These are phyloP conservation scores for Ostrea edulis DNA, from an alignment of 1,140 invertebrate genomes.

Conservation along the genomic window DNA sequence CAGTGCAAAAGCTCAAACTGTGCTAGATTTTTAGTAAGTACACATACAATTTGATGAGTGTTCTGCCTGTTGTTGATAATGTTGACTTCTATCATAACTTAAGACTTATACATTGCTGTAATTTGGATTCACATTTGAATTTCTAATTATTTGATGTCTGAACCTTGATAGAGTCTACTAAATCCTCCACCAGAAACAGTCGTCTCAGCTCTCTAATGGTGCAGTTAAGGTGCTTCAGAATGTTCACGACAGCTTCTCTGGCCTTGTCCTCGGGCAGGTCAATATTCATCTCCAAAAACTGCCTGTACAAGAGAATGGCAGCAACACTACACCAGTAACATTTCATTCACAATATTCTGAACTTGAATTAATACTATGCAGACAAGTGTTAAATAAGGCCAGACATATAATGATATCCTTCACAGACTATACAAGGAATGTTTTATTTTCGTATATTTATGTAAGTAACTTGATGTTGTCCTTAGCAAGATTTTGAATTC, in stretches of 20 bases:
- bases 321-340: neutral
- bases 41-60: no score
- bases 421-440: no score
- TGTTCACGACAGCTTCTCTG: constrained; percentile 89
- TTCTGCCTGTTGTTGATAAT: no score
- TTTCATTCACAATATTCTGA: neutral
- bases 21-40: no score
- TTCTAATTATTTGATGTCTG: neutral
- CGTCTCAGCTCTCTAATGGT: constrained; percentile 90
- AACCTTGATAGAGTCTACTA: constrained; percentile 91
- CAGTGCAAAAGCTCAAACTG: no score
- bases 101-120: no score
- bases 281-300: constrained; percentile 92
- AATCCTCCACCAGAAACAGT: constrained; percentile 96
- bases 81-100: no score
- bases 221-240: constrained; percentile 91
- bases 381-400: no score
- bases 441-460: neutral
- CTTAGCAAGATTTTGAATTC: neutral
- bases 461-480: neutral
- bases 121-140: no score
- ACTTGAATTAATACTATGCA: no score
- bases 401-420: no score
- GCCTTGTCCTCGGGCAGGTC: constrained; percentile 92
- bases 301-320: constrained; percentile 82